A percentile compares a stretch with the other conserved stretches of the same genome.
Conservation (phyloP, 2,888 invertebrate species). For the Cryptophagus acutangulus region DNA sequence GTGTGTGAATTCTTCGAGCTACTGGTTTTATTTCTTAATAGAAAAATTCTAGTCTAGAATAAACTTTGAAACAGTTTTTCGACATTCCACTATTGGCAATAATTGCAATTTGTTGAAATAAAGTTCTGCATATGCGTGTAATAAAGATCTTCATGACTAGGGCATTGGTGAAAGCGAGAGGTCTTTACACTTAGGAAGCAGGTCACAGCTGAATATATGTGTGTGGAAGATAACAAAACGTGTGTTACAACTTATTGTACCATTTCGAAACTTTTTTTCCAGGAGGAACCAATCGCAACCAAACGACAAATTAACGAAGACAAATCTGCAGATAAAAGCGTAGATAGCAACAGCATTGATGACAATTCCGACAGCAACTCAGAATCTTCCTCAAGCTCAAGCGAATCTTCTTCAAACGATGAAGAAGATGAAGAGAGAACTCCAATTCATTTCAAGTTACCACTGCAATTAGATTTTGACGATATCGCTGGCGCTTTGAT, state of each 20-base stretch:
- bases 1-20: no score
- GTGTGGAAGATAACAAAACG: conserved; percentile 9
- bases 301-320: conserved; percentile 28
- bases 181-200: conserved; percentile 38
- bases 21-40: no score
- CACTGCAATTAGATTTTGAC: conserved; percentile 76
- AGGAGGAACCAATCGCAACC: conserved; percentile 30
- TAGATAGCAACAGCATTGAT: conserved; percentile 38
- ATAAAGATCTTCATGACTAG: conserved; percentile 30
- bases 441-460: conserved; percentile 66
- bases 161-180: conserved; percentile 44
- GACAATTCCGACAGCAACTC: conserved; percentile 22
- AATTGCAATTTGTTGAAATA: no score
- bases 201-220: conserved; percentile 33
- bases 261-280: conserved; percentile 8
- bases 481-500: conserved; percentile 72
- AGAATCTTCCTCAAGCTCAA: conserved; percentile 28
- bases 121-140: conserved; percentile 8
- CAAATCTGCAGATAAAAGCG: conserved; percentile 35
- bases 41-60: no score
- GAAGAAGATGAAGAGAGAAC: conserved; percentile 55
- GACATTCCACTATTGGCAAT: no score
- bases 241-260: neutral
- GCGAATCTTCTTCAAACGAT: conserved; percentile 54
- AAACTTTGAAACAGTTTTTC: no score